A percentile compares a stretch with the other conserved stretches of the same genome.
Conservation (phyloP, 2,888 invertebrate genomes). For the Leucania comma region DNA sequence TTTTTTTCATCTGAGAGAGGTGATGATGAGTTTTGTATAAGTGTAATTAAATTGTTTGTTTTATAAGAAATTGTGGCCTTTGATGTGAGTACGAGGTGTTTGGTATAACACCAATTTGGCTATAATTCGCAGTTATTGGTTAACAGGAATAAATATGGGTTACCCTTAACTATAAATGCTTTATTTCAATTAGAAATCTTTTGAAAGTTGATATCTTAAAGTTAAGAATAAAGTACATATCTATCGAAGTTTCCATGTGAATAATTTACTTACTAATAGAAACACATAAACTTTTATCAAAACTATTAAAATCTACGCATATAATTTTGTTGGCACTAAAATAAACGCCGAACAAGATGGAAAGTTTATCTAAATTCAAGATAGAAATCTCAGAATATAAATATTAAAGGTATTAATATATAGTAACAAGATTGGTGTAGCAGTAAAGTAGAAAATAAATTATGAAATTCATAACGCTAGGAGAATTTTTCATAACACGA, state of each 20-base stretch:
- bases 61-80: constrained; percentile 7
- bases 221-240: too few species aligned
- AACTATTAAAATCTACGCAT: constrained; percentile 21
- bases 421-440: not conserved
- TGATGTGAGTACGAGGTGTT: constrained; percentile 10
- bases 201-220: not conserved
- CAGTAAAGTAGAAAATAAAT: not conserved
- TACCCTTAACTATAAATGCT: not conserved
- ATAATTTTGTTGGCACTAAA: constrained; percentile 13
- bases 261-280: not conserved
- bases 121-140: not conserved
- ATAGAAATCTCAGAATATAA: constrained; percentile 2
- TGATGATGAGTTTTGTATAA: constrained; percentile 8
- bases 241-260: not conserved
- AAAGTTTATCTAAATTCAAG: not conserved
- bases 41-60: constrained; percentile 11
- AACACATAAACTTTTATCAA: constrained; percentile 15
- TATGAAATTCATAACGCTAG: not conserved
- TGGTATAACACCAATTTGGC: not conserved
- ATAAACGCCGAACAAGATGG: not conserved
- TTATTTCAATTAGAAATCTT: not conserved
- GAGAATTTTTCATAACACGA: not conserved
- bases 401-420: not conserved
- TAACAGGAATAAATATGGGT: not conserved
- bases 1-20: constrained; percentile 32